Base-by-base conservation (phyloP, 2,888 invertebrate species). In the Sminthurinus aureus region DNA sequence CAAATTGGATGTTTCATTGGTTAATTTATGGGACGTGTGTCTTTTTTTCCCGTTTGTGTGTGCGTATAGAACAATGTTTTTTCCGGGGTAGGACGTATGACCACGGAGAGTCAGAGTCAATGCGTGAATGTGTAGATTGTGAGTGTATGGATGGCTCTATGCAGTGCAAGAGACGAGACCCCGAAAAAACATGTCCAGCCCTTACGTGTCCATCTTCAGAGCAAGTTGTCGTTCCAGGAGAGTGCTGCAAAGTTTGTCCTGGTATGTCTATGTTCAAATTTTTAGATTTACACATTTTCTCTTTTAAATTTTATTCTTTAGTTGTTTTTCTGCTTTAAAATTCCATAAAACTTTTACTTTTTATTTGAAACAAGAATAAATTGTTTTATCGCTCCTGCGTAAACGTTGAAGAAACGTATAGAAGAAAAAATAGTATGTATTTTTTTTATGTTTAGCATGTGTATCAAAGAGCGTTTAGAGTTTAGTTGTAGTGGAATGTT, bases 201-300 rank as follows among this genome's bases (percentile, higher is more conserved):
- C 92, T 96, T 88, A 93, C 94, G 81, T 96, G 96, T 91, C 94
- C 95, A 86, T 92, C 92, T 79, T 92, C 93, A 86, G 93, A 95
- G 90, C 95, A 95, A 91, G 94, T 96, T 90, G 93, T 93, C 89
- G 94, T 95, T 85, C 94, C 95, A 79, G 96, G 95, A 84, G 95
- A 96, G 91, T 97, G 96, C 92, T 97, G 97, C 92, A 95, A 95
- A 90, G 95, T 95, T 90, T 97, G 97, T 91, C 95, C 94, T 91
- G 96, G 96, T 95, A 91, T 87, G 88, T 73, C 20, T 38, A 38
- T 58, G 0, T 58, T 15, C 58, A 52, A 52, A 11, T 58, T 58
- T 9, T 13, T 58, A 6, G 58, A 58, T 58, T 6, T 58, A 52
- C 52, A 52, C 13, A 52, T 58, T 58, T 38, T 38, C 38, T 38